Base-by-base conservation (phyloP, 2,113 vertebrate species). In the Thalassoma bifasciatum region DNA sequence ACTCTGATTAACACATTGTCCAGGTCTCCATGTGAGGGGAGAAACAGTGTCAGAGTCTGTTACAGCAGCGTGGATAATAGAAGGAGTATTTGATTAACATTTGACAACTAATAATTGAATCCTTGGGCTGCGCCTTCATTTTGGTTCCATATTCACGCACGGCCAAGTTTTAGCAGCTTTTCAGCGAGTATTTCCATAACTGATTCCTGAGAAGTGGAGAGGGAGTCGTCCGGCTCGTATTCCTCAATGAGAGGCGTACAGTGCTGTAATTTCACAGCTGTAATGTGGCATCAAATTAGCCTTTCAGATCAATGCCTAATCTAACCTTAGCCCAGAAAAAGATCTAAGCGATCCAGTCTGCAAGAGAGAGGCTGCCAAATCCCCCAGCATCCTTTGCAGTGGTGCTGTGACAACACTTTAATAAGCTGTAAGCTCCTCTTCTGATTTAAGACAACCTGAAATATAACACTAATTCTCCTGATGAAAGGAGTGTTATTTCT, bases 381-480 rank as follows among this genome's bases (percentile, higher is more conserved):
- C 88, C 71, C 82, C 67, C 82, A 77, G 78, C 82, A 80, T 86
- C 82, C 79, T 81, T 22, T 19, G 77, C 60, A 59, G 70, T 44
- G 77, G 81, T 82, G 85, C 84, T 56, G 34, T 87, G 78, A 79
- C 62, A 47, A 86, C 86, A 78, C 87, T 87, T 90, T 93, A 93
- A 92, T 90, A 88, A 88, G 90, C 86, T 75, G 77, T 91, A 90
- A 93, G 91, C 88, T 88, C 81, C 69, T 86, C 78, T 78, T 88
- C 83, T 89, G 85, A 91, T 89, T 92, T 86, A 81, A 91, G 84
- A 89, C 86, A 89, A 93, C 90, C 90, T 91, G 90, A 91, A 92
- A 93, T 90, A 89, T 90, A 92, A 92, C 79, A 76, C 75, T 90
- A 87, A 94, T 89, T 89, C 85, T 78, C 77, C 42, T 75, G 85